Evolutionary conservation across 2,888 invertebrate species (phyloP), one percentile per base, ranked within the genome.

Genomic region (Gasteruption jaculator): DNA sequence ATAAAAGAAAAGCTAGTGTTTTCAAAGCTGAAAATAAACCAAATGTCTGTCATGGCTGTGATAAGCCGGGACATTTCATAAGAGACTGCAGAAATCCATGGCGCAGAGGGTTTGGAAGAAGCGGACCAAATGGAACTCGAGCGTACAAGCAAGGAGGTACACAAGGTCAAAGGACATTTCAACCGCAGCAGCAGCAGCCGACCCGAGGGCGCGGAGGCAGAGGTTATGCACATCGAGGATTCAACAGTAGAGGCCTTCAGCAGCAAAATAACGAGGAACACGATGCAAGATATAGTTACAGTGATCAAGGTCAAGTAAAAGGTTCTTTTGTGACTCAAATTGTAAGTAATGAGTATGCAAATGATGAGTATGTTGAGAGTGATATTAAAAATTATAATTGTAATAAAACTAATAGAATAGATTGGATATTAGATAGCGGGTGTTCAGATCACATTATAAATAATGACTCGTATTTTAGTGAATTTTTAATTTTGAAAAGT

Each of bases 391-490:
- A 4, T 6, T 36, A 36, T 11, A 36, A 26, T 15, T 26, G 36
- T 26, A 10, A 26, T 5, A n/a, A n/a, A n/a, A 18, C 5, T 5
- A 26, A 20, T 5, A 30, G 15, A 38, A 38, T 30, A 20, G 38
- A 30, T 38, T 48, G 40, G 48, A 20, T 45, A 11, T 43, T 42
- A 22, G 38, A 48, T 37, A 48, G 48, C 31, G 42, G 45, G 8
- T 48, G 45, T 39, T 38, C 45, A 3, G 45, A 48, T 35, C 48
- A 48, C 24, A 42, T 48, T 7, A 37, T 48, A 10, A 45, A 42
- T 20, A 26, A 45, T 24, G 45, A 42, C 21, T 26, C 22, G 21
- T 35, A 27, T 31, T 48, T 39, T 35, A 21, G 26, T 14, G 33
- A 45, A 11, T 41, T 19, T 11, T 18, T 29, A 8, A 22, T 15